phyloP scores from a whole-genome alignment of 2,888 invertebrate species.

The Leptopilina drosophilae region DNA sequence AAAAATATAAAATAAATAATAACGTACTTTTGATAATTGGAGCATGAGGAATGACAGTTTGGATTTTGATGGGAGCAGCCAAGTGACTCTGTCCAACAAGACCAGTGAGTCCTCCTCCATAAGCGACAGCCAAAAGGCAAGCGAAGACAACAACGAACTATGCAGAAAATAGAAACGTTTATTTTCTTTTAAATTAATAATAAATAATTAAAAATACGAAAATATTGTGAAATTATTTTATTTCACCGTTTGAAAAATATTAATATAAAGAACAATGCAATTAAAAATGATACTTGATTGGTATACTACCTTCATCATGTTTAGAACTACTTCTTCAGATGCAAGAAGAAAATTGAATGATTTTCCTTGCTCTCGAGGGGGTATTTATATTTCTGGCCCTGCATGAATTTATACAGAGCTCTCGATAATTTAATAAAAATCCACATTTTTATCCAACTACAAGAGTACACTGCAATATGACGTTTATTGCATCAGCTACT shows the following conservation, averaged over 20 bases:
- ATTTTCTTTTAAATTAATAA: no score
- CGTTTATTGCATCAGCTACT: constrained; percentile 32
- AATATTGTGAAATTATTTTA: no score
- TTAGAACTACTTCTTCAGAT: constrained; percentile 1
- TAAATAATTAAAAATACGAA: not conserved
- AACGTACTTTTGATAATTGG: constrained; percentile 19
- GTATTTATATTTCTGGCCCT: constrained; percentile 31
- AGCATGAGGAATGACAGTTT: not conserved
- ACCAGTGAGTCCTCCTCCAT: constrained; percentile 34
- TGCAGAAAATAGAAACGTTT: not conserved
- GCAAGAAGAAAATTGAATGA: constrained; percentile 25
- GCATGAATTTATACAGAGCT: not conserved
- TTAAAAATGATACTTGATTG: not conserved
- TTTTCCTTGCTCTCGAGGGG: constrained; percentile 8
- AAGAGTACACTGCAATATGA: constrained; percentile 13
- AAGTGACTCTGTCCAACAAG: constrained; percentile 13
- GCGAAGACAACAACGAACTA: constrained; percentile 38
- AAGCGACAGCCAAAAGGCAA: constrained; percentile 38
- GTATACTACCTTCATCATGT: constrained; percentile 30
- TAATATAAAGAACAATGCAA: not conserved
- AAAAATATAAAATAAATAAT: not conserved
- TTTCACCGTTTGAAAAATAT: no score
- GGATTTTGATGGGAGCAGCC: constrained; percentile 4
- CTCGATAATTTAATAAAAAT: not conserved
- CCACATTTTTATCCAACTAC: not conserved